Evolutionary conservation across 2,888 invertebrate species (phyloP).

Genomic region (Mellilla xanthometata): DNA sequence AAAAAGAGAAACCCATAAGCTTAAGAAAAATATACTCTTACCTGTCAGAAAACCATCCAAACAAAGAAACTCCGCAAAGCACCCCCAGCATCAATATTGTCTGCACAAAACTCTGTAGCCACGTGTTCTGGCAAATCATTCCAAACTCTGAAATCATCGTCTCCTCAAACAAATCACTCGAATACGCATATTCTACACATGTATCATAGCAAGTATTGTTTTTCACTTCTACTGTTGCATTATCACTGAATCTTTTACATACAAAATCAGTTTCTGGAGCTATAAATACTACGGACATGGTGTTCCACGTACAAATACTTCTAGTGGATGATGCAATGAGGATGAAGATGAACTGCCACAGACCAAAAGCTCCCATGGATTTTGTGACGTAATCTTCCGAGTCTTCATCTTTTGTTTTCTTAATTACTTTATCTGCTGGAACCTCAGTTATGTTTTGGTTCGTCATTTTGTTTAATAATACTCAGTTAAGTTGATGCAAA

Average conservation of each 20-base stretch:
- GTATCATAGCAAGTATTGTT: slow-evolving; percentile 50
- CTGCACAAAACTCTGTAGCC: slow-evolving; percentile 56
- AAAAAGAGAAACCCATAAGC: too few relatives aligned
- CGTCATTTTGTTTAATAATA: background rate
- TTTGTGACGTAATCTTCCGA: slow-evolving; percentile 53
- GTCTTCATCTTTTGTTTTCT: slow-evolving; percentile 15
- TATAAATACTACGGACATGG: slow-evolving; percentile 46
- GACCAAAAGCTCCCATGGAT: slow-evolving; percentile 52
- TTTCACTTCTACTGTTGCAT: slow-evolving; percentile 30
- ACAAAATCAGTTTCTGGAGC: slow-evolving; percentile 48
- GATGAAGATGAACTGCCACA: slow-evolving; percentile 46
- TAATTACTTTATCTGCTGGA: background rate
- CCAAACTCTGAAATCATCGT: slow-evolving; percentile 49
- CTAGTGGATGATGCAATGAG: slow-evolving; percentile 35
- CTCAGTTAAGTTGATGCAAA: too few relatives aligned
- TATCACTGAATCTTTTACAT: slow-evolving; percentile 41
- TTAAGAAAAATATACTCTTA: slow-evolving; percentile 21
- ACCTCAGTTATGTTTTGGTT: background rate
- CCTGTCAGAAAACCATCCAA: slow-evolving; percentile 65
- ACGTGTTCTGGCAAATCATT: slow-evolving; percentile 50
- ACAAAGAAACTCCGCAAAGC: slow-evolving; percentile 43
- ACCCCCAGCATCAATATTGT: slow-evolving; percentile 53
- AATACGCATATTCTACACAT: slow-evolving; percentile 48
- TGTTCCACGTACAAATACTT: slow-evolving; percentile 46
- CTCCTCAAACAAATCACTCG: slow-evolving; percentile 39